These are phyloP conservation scores for Cheumatopsyche charites DNA, from an alignment of 1,140 invertebrate genomes.

Conservation along the genomic window DNA sequence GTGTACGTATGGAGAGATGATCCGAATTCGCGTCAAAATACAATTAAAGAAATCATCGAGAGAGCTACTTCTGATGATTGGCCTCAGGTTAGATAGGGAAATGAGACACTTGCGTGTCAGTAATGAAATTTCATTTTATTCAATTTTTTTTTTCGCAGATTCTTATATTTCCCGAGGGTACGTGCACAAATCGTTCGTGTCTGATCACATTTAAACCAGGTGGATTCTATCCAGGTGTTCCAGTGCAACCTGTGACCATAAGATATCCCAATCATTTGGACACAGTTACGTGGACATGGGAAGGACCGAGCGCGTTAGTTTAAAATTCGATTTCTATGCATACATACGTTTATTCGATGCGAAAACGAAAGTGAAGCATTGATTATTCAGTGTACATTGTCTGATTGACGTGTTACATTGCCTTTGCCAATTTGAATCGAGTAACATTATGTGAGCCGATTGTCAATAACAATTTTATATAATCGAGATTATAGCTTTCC, in stretches of 20 bases:
- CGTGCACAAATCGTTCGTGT: constrained; percentile 91
- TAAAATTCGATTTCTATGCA: neutral
- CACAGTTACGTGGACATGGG: constrained; percentile 97
- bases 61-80: constrained; percentile 84
- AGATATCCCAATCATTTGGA: constrained; percentile 91
- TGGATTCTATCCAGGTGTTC: constrained; percentile 90
- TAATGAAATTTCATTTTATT: constrained; percentile 3
- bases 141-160: constrained; percentile 65
- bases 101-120: neutral
- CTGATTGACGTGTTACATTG: neutral
- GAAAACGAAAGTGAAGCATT: constrained; percentile 14
- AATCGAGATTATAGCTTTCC: constrained; percentile 25
- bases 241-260: constrained; percentile 92
- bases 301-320: constrained; percentile 91
- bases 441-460: neutral
- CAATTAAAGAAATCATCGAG: constrained; percentile 88
- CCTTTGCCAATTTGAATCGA: neutral
- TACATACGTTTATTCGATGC: neutral
- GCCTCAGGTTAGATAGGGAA: constrained; percentile 73
- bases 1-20: constrained; percentile 93
- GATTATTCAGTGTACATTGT: neutral
- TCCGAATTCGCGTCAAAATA: constrained; percentile 88
- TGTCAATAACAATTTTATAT: neutral
- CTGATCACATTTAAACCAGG: constrained; percentile 96
- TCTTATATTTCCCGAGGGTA: constrained; percentile 95